Evolutionary conservation across 2,797 vertebrate species (phyloP), one percentile per base, ranked within the genome.

Genomic region (Moxostoma hubbsi): DNA sequence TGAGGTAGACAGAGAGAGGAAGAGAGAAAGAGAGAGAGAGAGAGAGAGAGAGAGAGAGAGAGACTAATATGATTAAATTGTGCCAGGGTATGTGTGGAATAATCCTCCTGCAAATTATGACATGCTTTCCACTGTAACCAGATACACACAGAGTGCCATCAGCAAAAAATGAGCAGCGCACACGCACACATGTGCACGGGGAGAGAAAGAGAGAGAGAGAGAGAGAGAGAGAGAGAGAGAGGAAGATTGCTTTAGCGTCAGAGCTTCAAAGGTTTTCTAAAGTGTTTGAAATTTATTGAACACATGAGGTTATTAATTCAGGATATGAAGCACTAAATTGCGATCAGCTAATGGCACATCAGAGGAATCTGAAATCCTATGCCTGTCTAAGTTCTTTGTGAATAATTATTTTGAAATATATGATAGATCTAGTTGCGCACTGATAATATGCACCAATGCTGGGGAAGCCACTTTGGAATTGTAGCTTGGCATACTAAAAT

Each of bases 251-350:
- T 75, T 68, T 58, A 49, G 57, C 73, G 50, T 36, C 53, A 64
- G 43, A 67, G 61, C 50, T 75, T 86, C 72, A 86, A 85, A 88
- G 81, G 72, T 54, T 11, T 53, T 15, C 76, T 72, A 9, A 63
- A 81, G 46, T 77, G 68, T 85, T 85, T 88, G 68, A 87, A 86
- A 87, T 76, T 81, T 67, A 86, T 45, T 84, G 62, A 81, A 82
- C 77, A 77, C 51, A 43, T 55, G 0, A 10, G 24, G 85, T 88
- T 85, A 85, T 86, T 89, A 83, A 87, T 87, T 89, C 64, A 85
- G 81, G 58, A 43, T 51, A 69, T 67, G 74, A 58, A 57, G 49
- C 16, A 18, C 9, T 11, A 64, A 71, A 76, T 61, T 73, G 57
- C 18, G 45, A 73, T 69, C 59, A 47, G 45, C 36, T 58, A 49